Percentiles rank a stretch among this genome's conserved stretches.
phyloP scores from a whole-genome alignment of 2,797 vertebrate species.

The Cossypha dichroa region DNA sequence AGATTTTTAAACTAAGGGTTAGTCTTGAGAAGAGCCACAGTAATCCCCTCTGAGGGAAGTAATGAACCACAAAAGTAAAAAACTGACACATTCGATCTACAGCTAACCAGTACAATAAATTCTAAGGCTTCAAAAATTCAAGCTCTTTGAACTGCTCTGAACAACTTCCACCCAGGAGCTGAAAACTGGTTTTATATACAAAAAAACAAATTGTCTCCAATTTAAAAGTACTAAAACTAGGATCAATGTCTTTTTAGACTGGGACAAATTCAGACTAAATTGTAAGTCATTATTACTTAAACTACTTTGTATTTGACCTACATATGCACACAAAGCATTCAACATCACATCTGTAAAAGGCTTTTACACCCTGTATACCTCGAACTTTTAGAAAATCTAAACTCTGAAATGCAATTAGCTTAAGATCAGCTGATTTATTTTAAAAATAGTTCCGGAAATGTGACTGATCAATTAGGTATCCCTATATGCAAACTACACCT shows the following conservation, averaged over 20 bases:
- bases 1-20: neutral
- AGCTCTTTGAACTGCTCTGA: neutral
- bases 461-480: neutral
- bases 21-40: neutral
- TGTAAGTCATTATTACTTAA: neutral
- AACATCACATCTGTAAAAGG: fast-evolving
- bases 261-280: neutral
- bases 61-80: neutral
- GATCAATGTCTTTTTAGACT: neutral
- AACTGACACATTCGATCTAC: neutral
- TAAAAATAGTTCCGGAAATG: neutral
- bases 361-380: neutral
- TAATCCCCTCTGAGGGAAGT: neutral
- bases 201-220: neutral
- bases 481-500: constrained; percentile 74
- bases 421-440: neutral
- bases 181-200: neutral
- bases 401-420: neutral
- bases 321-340: neutral
- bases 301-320: neutral
- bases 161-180: neutral
- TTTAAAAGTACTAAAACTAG: neutral
- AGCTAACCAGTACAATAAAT: neutral
- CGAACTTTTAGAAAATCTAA: neutral
- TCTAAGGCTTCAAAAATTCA: neutral